Conservation (phyloP, 2,113 vertebrate species). For the Chlorodrepanis virens region DNA sequence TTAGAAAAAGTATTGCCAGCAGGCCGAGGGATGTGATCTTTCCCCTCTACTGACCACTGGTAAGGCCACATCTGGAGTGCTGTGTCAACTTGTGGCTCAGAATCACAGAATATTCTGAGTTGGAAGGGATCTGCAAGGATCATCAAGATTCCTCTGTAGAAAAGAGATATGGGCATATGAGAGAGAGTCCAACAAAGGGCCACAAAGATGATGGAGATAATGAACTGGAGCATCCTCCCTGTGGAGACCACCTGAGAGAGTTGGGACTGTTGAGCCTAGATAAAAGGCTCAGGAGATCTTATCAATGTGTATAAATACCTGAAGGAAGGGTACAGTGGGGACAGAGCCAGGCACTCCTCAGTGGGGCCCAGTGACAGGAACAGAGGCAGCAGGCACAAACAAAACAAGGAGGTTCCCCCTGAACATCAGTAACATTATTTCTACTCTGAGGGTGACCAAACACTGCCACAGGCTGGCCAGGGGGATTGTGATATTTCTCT, state of each 20-base stretch:
- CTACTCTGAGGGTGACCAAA: neutral
- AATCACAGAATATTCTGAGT: neutral
- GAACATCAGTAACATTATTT: neutral
- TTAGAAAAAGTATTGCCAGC: neutral
- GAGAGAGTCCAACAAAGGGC: rapidly evolving
- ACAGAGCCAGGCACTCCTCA: neutral
- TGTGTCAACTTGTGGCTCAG: neutral
- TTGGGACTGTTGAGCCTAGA: neutral
- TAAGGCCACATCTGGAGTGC: neutral
- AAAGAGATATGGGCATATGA: neutral
- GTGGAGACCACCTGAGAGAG: neutral
- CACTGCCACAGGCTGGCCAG: neutral
- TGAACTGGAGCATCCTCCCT: neutral
- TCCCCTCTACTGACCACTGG: neutral
- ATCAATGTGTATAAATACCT: neutral
- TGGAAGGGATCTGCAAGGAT: neutral
- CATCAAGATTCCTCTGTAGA: neutral
- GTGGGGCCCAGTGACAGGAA: neutral
- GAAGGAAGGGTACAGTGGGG: neutral
- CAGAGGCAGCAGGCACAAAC: neutral
- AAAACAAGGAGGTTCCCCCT: neutral
- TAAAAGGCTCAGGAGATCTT: neutral
- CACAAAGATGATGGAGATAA: neutral
- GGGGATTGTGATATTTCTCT: neutral
- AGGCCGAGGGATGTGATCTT: neutral